These are phyloP conservation scores for Branchipolynoe longqiensis DNA, from an alignment of 2,888 invertebrate species.

Conservation along the genomic window DNA sequence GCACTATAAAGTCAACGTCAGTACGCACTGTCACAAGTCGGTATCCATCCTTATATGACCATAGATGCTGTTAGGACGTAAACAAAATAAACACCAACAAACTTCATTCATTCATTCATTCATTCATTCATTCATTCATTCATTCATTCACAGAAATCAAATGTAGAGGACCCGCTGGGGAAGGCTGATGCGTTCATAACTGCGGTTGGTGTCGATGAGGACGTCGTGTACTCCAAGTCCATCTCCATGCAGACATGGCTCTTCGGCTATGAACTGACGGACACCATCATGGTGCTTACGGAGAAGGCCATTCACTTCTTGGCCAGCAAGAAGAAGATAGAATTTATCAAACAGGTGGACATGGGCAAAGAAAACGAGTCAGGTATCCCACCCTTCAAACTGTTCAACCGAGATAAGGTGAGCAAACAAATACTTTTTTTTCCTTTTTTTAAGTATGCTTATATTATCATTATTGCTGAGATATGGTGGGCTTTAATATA, in stretches of 20 bases:
- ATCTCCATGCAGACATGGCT: slow-evolving; percentile 94
- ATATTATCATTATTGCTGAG: too few relatives aligned
- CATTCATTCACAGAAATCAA: slow-evolving; percentile 78
- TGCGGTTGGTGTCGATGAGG: slow-evolving; percentile 96
- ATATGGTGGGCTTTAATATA: too few relatives aligned
- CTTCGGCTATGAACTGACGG: slow-evolving; percentile 97
- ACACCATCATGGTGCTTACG: slow-evolving; percentile 95
- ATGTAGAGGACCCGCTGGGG: slow-evolving; percentile 78
- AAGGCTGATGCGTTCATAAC: slow-evolving; percentile 95
- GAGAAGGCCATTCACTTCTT: slow-evolving; percentile 93
- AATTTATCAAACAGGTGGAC: slow-evolving; percentile 91
- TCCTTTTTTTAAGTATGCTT: too few relatives aligned
- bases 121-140: too few relatives aligned
- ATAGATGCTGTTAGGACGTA: too few relatives aligned
- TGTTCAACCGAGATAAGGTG: slow-evolving; percentile 94
- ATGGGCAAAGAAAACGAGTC: slow-evolving; percentile 83
- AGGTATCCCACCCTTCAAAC: slow-evolving; percentile 89
- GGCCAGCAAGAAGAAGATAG: slow-evolving; percentile 98
- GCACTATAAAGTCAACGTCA: too few relatives aligned
- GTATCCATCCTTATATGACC: too few relatives aligned
- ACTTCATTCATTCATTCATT: too few relatives aligned
- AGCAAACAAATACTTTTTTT: too few relatives aligned
- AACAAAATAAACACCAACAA: too few relatives aligned
- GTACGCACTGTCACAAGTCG: too few relatives aligned
- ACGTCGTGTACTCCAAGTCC: slow-evolving; percentile 97